Percentiles rank a stretch among this genome's conserved stretches.
Conservation (phyloP, 2,113 vertebrate species). For the Mus spicilegus region DNA sequence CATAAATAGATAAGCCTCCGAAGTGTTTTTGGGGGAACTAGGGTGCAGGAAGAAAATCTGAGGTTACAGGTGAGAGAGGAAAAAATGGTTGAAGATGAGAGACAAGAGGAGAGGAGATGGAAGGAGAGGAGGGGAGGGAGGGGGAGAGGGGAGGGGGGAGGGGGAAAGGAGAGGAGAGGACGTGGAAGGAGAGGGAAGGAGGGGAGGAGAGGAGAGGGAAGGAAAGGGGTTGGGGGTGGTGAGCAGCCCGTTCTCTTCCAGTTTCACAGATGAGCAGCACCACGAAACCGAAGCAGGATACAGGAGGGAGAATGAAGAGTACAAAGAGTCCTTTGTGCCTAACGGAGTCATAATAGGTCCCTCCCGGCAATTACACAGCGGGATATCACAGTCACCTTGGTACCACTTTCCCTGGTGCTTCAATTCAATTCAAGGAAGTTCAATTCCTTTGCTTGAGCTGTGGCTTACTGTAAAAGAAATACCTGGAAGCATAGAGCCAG, state of each 20-base stretch:
- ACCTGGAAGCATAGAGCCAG: not conserved
- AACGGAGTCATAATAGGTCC: not conserved
- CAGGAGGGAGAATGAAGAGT: not conserved
- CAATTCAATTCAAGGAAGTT: not conserved
- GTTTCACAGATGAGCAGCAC: not conserved
- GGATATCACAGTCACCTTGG: not conserved
- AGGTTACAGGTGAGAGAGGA: no score
- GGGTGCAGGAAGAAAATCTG: no score
- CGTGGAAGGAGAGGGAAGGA: no score
- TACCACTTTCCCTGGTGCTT: not conserved
- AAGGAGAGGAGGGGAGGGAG: fast-evolving
- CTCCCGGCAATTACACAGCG: not conserved
- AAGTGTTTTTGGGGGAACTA: no score
- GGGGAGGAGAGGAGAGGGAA: no score
- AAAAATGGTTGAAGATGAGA: no score
- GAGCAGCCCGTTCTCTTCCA: not conserved
- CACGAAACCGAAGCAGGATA: not conserved
- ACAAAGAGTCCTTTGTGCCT: not conserved
- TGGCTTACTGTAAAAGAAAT: not conserved
- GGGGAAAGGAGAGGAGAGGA: no score
- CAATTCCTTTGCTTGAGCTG: not conserved
- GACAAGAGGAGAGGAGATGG: not conserved
- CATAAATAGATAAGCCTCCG: no score
- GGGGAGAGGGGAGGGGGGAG: fast-evolving
- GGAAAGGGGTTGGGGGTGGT: fast-evolving